Percentiles rank a stretch among this genome's conserved stretches.
phyloP scores from a whole-genome alignment of 2,888 invertebrate genomes.

The Sturmia bella region DNA sequence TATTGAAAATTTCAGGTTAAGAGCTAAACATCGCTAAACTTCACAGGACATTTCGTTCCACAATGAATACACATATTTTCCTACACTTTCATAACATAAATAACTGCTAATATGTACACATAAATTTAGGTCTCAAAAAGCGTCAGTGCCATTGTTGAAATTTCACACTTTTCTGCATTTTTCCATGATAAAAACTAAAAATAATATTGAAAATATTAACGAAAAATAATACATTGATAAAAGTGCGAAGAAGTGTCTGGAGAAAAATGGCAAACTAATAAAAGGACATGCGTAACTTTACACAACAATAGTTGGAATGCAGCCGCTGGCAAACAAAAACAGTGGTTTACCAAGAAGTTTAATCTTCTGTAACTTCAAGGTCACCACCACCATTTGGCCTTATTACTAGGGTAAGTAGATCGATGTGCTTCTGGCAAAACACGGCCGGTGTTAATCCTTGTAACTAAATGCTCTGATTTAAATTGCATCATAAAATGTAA shows the following conservation, averaged over 20 bases:
- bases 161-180: not conserved
- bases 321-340: conserved; percentile 17
- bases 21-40: no score
- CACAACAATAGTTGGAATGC: conserved; percentile 62
- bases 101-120: no score
- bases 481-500: conserved; percentile 69
- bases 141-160: conserved; percentile 28
- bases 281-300: conserved; percentile 67
- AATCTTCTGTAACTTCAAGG: not conserved
- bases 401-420: not conserved
- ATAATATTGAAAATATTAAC: conserved; percentile 22
- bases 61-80: no score
- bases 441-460: conserved; percentile 60
- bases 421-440: not conserved
- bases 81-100: no score
- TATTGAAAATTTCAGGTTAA: no score
- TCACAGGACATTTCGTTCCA: no score
- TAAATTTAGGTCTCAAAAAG: not conserved
- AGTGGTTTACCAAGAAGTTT: conserved; percentile 57
- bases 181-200: not conserved
- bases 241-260: conserved; percentile 1
- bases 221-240: not conserved
- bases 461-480: conserved; percentile 68
- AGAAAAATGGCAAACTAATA: conserved; percentile 53
- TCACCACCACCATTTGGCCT: no score